phyloP scores from a whole-genome alignment of 2,113 vertebrate genomes.

The Calidris pugnax region DNA sequence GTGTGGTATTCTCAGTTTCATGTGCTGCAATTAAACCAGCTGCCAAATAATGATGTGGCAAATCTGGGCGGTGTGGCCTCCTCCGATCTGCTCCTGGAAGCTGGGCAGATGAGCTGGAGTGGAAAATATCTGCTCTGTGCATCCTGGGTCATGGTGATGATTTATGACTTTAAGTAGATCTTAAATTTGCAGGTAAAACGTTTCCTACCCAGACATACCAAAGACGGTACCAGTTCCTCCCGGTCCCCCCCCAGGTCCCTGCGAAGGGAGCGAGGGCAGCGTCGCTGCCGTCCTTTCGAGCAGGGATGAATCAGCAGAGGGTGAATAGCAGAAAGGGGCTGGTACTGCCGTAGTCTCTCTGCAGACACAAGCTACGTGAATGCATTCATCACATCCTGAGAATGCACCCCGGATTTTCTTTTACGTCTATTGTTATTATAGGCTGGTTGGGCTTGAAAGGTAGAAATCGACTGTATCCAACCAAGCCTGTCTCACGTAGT shows the following conservation, averaged over 20 bases:
- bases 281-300: not conserved
- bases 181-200: not conserved
- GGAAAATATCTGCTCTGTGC: slow-evolving; percentile 44
- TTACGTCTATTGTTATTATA: not conserved
- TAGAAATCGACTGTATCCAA: not conserved
- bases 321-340: slow-evolving; percentile 21
- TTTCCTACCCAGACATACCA: slow-evolving; percentile 4
- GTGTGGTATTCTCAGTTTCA: slow-evolving; percentile 55
- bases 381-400: slow-evolving; percentile 42
- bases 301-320: slow-evolving; percentile 40
- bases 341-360: not conserved
- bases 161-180: slow-evolving; percentile 3
- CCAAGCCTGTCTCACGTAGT: not conserved
- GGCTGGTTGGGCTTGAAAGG: not conserved
- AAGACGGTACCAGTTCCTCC: not conserved
- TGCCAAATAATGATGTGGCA: slow-evolving; percentile 61
- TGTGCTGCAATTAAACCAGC: slow-evolving; percentile 36
- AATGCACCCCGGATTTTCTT: not conserved
- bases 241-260: not conserved
- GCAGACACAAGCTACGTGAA: not conserved
- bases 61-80: slow-evolving; percentile 29
- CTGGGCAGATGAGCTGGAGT: slow-evolving; percentile 37
- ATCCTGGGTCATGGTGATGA: not conserved
- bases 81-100: slow-evolving; percentile 13
- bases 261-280: not conserved